phyloP scores from a whole-genome alignment of 2,888 invertebrate species.

The Gonocerus acuteangulatus region DNA sequence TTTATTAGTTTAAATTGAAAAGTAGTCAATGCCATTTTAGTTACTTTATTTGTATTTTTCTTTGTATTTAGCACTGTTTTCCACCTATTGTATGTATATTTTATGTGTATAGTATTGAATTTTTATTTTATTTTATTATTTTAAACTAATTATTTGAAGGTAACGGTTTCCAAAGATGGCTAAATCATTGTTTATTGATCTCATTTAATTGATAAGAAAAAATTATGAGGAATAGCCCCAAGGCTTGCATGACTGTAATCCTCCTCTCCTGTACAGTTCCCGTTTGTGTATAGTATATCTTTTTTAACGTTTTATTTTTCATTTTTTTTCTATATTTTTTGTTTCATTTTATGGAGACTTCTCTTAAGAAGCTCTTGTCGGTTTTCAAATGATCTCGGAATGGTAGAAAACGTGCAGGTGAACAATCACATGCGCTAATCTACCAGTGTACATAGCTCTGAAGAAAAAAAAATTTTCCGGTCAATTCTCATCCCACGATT shows the following conservation, averaged over 20 bases:
- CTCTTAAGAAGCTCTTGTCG: constrained; percentile 36
- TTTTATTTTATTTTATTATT: neutral
- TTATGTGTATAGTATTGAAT: neutral
- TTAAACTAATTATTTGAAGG: neutral
- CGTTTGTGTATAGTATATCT: constrained; percentile 29
- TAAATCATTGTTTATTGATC: constrained; percentile 33
- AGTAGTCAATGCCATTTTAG: neutral
- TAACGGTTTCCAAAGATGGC: constrained; percentile 34
- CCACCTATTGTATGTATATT: constrained; percentile 9
- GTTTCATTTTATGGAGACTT: constrained; percentile 33
- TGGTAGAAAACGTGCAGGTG: constrained; percentile 31
- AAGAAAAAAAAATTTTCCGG: constrained; percentile 10
- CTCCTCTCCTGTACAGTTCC: constrained; percentile 28
- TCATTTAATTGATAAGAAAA: constrained; percentile 23
- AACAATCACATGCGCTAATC: constrained; percentile 23
- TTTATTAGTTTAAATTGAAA: too few relatives aligned
- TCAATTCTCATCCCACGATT: constrained; percentile 21
- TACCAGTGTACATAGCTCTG: constrained; percentile 33
- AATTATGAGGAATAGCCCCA: constrained; percentile 15
- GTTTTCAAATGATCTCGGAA: constrained; percentile 40
- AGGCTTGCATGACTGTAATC: constrained; percentile 25
- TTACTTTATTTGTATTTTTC: neutral
- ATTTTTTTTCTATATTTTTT: constrained; percentile 32
- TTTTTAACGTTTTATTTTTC: constrained; percentile 10
- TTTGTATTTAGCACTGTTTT: constrained; percentile 15